phyloP scores from a whole-genome alignment of 2,113 vertebrate genomes.

The Phalacrocorax carbo region DNA sequence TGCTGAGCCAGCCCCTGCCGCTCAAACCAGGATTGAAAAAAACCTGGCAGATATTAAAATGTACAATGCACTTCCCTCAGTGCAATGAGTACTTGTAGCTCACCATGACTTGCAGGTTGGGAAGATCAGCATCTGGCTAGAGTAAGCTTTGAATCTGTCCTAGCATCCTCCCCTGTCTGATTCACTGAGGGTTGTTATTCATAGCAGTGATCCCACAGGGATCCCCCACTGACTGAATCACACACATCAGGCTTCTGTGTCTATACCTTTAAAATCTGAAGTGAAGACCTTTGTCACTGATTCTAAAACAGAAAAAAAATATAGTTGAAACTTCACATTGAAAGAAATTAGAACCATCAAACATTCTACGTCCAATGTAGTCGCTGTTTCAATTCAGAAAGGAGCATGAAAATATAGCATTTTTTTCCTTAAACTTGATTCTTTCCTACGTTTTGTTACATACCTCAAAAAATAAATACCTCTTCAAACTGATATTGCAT shows the following conservation, averaged over 20 bases:
- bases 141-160: background rate
- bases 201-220: background rate
- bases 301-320: background rate
- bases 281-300: background rate
- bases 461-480: slow-evolving; percentile 13
- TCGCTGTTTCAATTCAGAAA: background rate
- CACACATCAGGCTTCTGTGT: background rate
- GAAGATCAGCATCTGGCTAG: background rate
- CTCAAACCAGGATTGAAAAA: background rate
- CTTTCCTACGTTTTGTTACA: slow-evolving; percentile 3
- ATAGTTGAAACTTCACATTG: background rate
- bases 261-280: background rate
- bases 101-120: background rate
- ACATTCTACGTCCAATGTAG: background rate
- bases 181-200: background rate
- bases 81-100: background rate
- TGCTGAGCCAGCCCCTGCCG: rapidly evolving
- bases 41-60: background rate
- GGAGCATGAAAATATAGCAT: background rate
- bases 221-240: background rate
- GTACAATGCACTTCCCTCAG: background rate
- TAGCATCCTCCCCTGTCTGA: background rate
- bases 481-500: slow-evolving; percentile 52
- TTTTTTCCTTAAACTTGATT: slow-evolving; percentile 36
- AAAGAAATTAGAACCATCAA: background rate